phyloP scores from a whole-genome alignment of 2,113 vertebrate genomes.

The Mormyrus iriodes region DNA sequence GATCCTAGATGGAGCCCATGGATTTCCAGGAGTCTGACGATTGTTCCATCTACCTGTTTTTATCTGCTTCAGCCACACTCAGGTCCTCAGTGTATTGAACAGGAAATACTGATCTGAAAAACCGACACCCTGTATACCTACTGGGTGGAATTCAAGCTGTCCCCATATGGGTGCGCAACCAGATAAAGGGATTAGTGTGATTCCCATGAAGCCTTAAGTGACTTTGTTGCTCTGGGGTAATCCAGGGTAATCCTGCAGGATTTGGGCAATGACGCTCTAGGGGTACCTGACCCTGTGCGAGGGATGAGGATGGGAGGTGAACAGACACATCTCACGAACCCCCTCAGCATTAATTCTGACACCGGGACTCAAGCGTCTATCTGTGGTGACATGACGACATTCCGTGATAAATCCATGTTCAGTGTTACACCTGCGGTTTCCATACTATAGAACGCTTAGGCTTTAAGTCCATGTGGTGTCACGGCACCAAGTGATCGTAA shows the following conservation, averaged over 20 bases:
- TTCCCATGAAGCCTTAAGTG: background rate
- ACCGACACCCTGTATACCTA: background rate
- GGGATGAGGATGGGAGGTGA: background rate
- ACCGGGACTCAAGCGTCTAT: background rate
- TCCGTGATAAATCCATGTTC: background rate
- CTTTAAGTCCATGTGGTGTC: background rate
- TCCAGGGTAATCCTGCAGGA: conserved; percentile 2
- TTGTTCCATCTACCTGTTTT: background rate
- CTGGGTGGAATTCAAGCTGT: background rate
- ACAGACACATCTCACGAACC: background rate
- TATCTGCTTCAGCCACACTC: background rate
- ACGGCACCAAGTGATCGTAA: background rate
- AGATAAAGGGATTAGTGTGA: conserved; percentile 8
- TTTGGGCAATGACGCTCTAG: background rate
- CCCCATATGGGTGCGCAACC: background rate
- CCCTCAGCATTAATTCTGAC: background rate
- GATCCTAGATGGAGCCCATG: background rate
- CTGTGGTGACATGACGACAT: background rate
- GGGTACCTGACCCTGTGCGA: background rate
- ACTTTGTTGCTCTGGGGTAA: background rate
- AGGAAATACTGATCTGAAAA: background rate
- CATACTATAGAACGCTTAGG: background rate
- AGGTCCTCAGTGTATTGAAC: too few species aligned
- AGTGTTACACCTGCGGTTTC: background rate
- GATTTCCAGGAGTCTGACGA: background rate